phyloP scores from a whole-genome alignment of 2,113 vertebrate genomes.

The Holacanthus passer region DNA sequence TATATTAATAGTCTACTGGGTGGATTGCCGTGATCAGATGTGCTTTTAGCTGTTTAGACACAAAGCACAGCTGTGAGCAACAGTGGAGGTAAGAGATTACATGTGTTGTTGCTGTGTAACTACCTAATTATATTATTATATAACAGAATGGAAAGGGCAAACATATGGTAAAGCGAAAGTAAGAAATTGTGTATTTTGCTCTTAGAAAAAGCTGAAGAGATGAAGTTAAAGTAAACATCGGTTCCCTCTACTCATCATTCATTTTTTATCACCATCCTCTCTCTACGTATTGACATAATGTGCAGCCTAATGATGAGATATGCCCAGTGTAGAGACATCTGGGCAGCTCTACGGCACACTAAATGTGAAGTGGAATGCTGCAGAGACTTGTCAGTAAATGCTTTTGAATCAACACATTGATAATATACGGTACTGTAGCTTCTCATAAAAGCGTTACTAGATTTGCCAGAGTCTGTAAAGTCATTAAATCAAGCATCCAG shows the following conservation, averaged over 20 bases:
- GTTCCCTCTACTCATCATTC: neutral
- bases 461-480: conserved; percentile 47
- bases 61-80: conserved; percentile 8
- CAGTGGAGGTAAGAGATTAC: neutral
- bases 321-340: conserved; percentile 42
- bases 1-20: neutral
- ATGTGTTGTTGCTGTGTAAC: conserved; percentile 22
- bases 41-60: conserved; percentile 12
- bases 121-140: neutral
- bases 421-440: conserved; percentile 35
- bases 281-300: conserved; percentile 24
- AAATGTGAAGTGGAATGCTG: conserved; percentile 37
- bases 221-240: conserved; percentile 8
- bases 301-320: conserved; percentile 35
- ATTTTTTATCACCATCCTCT: conserved; percentile 23
- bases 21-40: neutral
- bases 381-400: conserved; percentile 42
- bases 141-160: neutral
- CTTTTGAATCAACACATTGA: conserved; percentile 38
- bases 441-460: conserved; percentile 47
- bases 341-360: conserved; percentile 14
- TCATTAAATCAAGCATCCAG: conserved; percentile 57
- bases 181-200: neutral
- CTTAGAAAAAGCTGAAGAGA: conserved; percentile 1
- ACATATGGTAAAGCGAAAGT: neutral